Conservation (phyloP, 2,888 invertebrate species). For the Furcula furcula region DNA sequence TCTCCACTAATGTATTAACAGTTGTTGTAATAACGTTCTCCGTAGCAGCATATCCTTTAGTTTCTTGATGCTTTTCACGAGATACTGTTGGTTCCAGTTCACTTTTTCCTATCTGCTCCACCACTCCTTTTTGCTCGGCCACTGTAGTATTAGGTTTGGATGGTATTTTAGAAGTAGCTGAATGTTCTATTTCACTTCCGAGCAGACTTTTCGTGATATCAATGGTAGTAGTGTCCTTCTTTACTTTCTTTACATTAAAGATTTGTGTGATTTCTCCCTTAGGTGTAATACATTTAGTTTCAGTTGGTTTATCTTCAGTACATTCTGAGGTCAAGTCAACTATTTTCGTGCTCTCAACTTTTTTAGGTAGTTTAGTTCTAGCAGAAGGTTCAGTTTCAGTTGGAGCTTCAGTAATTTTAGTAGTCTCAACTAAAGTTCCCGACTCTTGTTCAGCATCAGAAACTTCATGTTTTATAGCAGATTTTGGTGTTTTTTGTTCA, state of each 20-base stretch:
- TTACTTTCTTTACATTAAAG: background rate
- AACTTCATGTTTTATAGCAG: background rate
- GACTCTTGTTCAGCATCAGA: background rate
- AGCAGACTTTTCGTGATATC: slow-evolving; percentile 41
- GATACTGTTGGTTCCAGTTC: background rate
- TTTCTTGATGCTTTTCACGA: background rate
- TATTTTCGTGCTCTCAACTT: slow-evolving; percentile 17
- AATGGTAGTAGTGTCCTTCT: slow-evolving; percentile 24
- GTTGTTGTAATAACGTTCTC: background rate
- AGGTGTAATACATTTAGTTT: background rate
- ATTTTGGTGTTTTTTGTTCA: background rate
- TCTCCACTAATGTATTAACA: background rate
- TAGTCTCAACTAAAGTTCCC: background rate
- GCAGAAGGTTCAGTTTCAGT: too few relatives aligned
- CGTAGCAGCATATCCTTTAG: background rate
- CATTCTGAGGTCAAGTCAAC: slow-evolving; percentile 1
- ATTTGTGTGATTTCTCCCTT: background rate
- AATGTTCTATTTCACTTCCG: slow-evolving; percentile 43
- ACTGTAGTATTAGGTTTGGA: slow-evolving; percentile 5
- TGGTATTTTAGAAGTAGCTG: slow-evolving; percentile 23
- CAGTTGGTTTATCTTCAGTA: background rate
- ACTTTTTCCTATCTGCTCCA: too few relatives aligned
- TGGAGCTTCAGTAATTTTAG: too few relatives aligned
- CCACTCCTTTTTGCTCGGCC: too few relatives aligned
- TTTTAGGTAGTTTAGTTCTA: slow-evolving; percentile 9